phyloP scores from a whole-genome alignment of 2,888 invertebrate genomes.

The Parasteatoda lunata region DNA sequence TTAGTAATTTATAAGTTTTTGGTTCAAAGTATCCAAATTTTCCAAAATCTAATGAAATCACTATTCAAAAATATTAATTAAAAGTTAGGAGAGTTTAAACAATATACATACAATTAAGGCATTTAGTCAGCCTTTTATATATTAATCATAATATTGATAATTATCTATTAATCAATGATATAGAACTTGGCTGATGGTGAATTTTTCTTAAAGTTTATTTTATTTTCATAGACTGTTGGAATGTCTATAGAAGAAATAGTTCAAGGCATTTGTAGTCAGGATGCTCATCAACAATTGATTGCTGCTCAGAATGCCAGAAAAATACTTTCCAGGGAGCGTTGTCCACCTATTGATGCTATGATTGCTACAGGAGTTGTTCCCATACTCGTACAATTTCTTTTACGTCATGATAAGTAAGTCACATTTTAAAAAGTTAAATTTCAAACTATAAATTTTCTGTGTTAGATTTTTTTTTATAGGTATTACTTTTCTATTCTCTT shows the following conservation, averaged over 20 bases:
- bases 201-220: not conserved
- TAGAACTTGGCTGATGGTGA: too few relatives aligned
- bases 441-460: too few relatives aligned
- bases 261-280: conserved; percentile 81
- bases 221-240: conserved; percentile 17
- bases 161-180: too few relatives aligned
- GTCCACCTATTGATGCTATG: conserved; percentile 92
- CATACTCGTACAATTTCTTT: conserved; percentile 85
- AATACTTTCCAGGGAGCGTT: conserved; percentile 88
- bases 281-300: conserved; percentile 80
- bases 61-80: too few relatives aligned
- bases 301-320: conserved; percentile 90
- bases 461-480: too few relatives aligned
- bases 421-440: too few relatives aligned
- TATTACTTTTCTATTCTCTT: too few relatives aligned
- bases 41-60: too few relatives aligned
- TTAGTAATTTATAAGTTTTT: too few relatives aligned
- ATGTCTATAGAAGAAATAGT: conserved; percentile 83
- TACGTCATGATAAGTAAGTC: conserved; percentile 71
- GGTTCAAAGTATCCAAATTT: too few relatives aligned
- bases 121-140: not conserved
- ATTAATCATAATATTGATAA: not conserved
- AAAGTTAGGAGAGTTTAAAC: too few relatives aligned
- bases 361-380: conserved; percentile 89
- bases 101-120: too few relatives aligned